A percentile compares a stretch with the other conserved stretches of the same genome.
phyloP scores from a whole-genome alignment of 2,797 vertebrate species.

The Telmatherina bonti region DNA sequence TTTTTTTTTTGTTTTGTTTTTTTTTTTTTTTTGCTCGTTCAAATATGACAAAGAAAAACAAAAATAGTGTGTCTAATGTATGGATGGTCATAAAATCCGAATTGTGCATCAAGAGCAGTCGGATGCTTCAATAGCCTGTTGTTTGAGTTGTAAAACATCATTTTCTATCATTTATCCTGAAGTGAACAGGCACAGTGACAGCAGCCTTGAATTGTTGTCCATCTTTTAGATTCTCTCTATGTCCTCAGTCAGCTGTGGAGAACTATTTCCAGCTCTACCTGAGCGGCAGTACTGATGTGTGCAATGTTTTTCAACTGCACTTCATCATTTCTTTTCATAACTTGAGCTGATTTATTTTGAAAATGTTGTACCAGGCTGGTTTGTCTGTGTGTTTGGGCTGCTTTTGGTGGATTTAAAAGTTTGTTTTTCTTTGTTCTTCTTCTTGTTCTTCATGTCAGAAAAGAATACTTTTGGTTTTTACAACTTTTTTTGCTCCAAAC shows the following conservation, averaged over 20 bases:
- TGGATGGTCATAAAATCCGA: neutral
- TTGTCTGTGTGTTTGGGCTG: conserved; percentile 63
- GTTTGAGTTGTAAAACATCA: conserved; percentile 70
- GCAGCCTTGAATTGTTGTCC: conserved; percentile 65
- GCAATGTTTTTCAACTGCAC: conserved; percentile 78
- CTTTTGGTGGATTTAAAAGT: conserved; percentile 60
- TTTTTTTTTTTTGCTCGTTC: neutral
- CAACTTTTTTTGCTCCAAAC: conserved; percentile 11
- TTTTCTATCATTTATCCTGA: conserved; percentile 70
- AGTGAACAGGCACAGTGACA: conserved; percentile 60
- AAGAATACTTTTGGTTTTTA: neutral
- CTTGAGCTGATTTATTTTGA: conserved; percentile 74
- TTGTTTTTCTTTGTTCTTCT: conserved; percentile 31
- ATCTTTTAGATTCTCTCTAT: conserved; percentile 63
- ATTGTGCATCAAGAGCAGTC: conserved; percentile 19
- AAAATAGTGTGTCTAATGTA: conserved; percentile 12
- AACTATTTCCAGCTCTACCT: conserved; percentile 73
- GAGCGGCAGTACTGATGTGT: conserved; percentile 77
- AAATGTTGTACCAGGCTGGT: conserved; percentile 64
- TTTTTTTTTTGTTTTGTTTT: no score
- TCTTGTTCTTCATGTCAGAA: conserved; percentile 49
- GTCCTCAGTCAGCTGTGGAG: conserved; percentile 71
- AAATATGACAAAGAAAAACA: conserved; percentile 13
- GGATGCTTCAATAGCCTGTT: conserved; percentile 34
- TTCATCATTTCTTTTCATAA: conserved; percentile 81